Evolutionary conservation across 2,797 vertebrate genomes (phyloP).

Genomic region (Alosa sapidissima): DNA sequence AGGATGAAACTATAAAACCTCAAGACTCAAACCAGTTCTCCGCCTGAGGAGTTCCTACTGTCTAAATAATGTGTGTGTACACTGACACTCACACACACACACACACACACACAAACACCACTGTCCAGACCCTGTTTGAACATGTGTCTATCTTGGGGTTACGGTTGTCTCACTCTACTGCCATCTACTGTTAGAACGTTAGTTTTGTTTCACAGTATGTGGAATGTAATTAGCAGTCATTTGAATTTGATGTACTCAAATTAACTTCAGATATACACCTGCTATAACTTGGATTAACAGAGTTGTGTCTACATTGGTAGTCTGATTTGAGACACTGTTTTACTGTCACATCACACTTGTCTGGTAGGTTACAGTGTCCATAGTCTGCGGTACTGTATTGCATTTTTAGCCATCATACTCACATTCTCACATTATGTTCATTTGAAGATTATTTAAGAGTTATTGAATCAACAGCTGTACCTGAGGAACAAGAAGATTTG

Average conservation of each 20-base stretch:
- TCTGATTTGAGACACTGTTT: constrained; percentile 9
- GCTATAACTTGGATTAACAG: not conserved
- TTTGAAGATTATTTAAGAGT: constrained; percentile 5
- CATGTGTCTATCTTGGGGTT: not conserved
- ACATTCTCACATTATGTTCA: not conserved
- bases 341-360: not conserved
- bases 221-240: not conserved
- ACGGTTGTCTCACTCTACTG: not conserved
- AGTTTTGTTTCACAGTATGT: not conserved
- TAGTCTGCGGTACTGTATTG: not conserved
- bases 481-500: not conserved
- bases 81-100: not conserved
- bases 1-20: not conserved
- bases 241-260: not conserved
- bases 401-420: not conserved
- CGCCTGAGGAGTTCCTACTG: not conserved
- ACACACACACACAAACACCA: not conserved
- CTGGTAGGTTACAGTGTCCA: not conserved
- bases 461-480: not conserved
- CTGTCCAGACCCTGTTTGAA: not conserved
- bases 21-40: not conserved
- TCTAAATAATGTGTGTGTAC: not conserved
- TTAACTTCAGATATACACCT: not conserved
- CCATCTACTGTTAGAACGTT: constrained; percentile 13
- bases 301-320: not conserved